Evolutionary conservation across 1,140 invertebrate species (phyloP), one percentile per base, ranked within the genome.

Genomic region (Habropoda laboriosa): DNA sequence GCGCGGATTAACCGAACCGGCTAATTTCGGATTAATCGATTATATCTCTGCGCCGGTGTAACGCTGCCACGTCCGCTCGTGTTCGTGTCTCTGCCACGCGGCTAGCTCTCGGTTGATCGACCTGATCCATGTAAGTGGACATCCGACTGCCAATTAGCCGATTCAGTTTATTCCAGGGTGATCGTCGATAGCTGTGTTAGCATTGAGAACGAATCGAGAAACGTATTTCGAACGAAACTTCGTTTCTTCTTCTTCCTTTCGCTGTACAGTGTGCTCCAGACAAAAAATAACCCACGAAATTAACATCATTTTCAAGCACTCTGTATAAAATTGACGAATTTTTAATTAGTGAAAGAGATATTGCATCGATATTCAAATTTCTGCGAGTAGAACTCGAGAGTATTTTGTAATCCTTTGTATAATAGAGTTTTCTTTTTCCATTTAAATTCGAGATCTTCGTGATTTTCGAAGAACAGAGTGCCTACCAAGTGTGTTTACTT

Each of bases 21-120:
- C 67, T 78, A 78, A 78, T 78, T 71, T 71, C 32, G 51, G 35
- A 78, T 78, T 78, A 71, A 71, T 78, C 66, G 67, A 78, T 71
- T 71, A 60, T 71, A 77, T 53, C 55, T 10, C 10, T 21, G 21
- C 42, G 8, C n/a, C 32, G 18, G 38, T 53, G 58, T 74, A 74
- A 74, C 57, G n/a, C 32, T 47, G 40, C 57, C 42, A 51, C 57
- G 35, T 55, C 61, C 18, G 38, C 0, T 49, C 40, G 30, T 66
- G 60, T 35, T 64, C 45, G 61, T 57, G 64, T 55, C 64, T 27
- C 24, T 38, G 40, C 53, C 30, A 77, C 6, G 30, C 42, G n/a
- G 38, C 18, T 24, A 16, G 67, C 18, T n/a, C 53, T 51, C 64
- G 63, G 35, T 63, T 72, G 27, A 73, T 60, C 53, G 58, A 61